Evolutionary conservation across 2,888 invertebrate species (phyloP), one percentile per base, ranked within the genome.

Genomic region (Tetragonisca angustula): DNA sequence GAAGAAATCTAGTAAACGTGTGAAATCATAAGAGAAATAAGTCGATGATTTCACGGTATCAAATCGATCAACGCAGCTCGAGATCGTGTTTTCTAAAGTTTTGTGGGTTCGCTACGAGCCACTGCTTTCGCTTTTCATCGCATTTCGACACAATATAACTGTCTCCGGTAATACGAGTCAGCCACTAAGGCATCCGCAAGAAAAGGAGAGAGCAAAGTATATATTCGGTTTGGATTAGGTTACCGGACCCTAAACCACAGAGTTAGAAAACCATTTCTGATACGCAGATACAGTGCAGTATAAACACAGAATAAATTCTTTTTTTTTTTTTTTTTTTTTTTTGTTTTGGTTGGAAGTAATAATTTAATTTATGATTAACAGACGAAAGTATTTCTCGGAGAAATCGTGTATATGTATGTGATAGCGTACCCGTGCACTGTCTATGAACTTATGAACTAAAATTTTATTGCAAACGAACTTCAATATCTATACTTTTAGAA

Each of bases 171-270:
- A 88, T 59, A 84, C 80, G 83, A 85, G 76, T 77, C 84, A 79
- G 69, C 71, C 74, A 62, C 81, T 69, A 72, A 43, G 56, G 71
- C 82, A 86, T 86, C 83, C 85, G 71, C 76, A 85, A 87, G 76
- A 50, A 65, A 75, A 74, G 76, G 78, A 74, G 85, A 76, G 77
- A 76, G 82, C 50, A 74, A 59, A 49, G 75, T 52, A 85, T 79
- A 76, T 79, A 76, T 88, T 85, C 54, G 68, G 68, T 68, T 52
- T 54, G 74, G 76, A 65, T 88, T 84, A 43, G 61, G 69, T 89
- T 89, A 87, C 89, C 62, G 24, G 15, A 36, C 75, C 52, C 73
- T 76, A 82, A 36, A 89, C 90, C 90, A 36, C 90, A 84, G 56
- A 71, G 36, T 64, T 84, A 81, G 76, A 86, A 86, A 86, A 88